Base-by-base conservation (phyloP, 2,113 vertebrate species). In the Oncorhynchus gorbuscha region DNA sequence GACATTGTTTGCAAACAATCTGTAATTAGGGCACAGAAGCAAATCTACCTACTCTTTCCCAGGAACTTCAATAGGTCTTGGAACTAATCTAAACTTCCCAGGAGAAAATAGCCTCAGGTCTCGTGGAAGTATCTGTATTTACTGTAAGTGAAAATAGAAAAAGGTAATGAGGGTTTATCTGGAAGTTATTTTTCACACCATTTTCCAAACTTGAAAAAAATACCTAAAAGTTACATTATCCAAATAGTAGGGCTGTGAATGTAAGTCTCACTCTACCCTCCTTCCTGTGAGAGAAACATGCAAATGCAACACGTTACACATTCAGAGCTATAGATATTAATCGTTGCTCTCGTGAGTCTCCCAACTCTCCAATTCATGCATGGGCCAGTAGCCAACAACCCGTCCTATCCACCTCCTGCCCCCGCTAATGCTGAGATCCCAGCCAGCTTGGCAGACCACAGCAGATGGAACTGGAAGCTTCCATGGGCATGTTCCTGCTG, bases 21-120 rank as follows among this genome's bases (percentile, higher is more conserved):
- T 67, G n/a, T 75, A 88, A 80, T 87, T 81, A 86, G 78, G 79
- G 68, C 83, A 81, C 28, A 72, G 35, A 76, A 76, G 70, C 73
- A 75, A 77, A 74, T 81, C 77, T 72, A 76, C 69, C 79, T 30
- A 30, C 71, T 74, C 64, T 81, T 14, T 77, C 61, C 73, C 69
- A 71, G 86, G 68, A 49, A 64, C 39, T 80, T 86, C 76, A 70
- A 73, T 75, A 12, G 70, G 71, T 72, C 73, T 83, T 75, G 84
- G 79, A 86, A 85, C 79, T 79, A 73, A 80, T 83, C 89, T 85
- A 87, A 83, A 83, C 84, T 86, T 81, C 77, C 79, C 81, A 78
- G 69, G 81, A 83, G 80, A 85, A 66, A 39, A 68, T 58, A 79
- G 71, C 78, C 39, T 45, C 9, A 45, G 39, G 39, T 45, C 39